phyloP scores from a whole-genome alignment of 2,888 invertebrate species.

The Cerceris rybyensis region DNA sequence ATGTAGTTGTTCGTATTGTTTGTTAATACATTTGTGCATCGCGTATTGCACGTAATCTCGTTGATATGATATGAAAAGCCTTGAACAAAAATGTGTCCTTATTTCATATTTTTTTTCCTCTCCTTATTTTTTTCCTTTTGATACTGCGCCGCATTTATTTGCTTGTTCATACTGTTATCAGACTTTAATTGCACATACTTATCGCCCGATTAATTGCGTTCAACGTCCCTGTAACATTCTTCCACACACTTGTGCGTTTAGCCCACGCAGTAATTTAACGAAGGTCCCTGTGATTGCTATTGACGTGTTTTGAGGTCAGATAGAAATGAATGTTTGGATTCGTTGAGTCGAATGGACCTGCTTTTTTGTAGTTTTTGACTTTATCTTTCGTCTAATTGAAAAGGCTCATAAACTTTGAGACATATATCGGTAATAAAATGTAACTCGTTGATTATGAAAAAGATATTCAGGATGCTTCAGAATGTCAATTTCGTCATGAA shows the following conservation, averaged over 20 bases:
- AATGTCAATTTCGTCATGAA: too few species aligned
- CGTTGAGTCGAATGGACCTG: neutral
- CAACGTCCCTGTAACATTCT: conserved; percentile 13
- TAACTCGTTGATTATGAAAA: too few species aligned
- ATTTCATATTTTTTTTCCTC: neutral
- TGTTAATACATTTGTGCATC: neutral
- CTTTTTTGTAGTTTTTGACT: too few species aligned
- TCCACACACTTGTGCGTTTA: neutral
- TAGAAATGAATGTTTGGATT: neutral
- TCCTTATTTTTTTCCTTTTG: conserved; percentile 16
- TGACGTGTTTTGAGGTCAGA: neutral
- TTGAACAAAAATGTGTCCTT: conserved; percentile 20
- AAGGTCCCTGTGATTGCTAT: neutral
- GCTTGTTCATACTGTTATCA: conserved; percentile 16
- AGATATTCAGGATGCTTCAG: too few species aligned
- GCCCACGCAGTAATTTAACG: neutral
- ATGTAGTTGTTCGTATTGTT: neutral
- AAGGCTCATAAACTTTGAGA: too few species aligned
- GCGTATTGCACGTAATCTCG: neutral
- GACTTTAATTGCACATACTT: conserved; percentile 21
- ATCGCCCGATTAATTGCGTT: conserved; percentile 28
- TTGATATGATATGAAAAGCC: conserved; percentile 13
- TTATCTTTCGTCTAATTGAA: too few species aligned
- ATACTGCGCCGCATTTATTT: conserved; percentile 4
- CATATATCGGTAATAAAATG: too few species aligned